Evolutionary conservation across 1,140 invertebrate species (phyloP).

Genomic region (Druon quercuslanigerum): DNA sequence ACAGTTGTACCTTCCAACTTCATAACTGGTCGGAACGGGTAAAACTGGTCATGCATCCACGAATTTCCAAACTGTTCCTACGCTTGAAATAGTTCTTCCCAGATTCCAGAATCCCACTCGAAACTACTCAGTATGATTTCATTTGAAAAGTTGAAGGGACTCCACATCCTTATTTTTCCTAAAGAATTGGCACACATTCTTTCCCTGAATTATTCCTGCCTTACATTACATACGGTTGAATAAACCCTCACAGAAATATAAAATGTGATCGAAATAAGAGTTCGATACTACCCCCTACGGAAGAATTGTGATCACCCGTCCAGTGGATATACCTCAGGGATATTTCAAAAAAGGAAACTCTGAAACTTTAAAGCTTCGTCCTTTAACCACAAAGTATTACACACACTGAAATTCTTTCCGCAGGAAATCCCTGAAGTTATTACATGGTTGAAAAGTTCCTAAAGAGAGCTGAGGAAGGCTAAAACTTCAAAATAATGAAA

Average conservation of each 20-base stretch:
- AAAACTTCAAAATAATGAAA: constrained; percentile 30
- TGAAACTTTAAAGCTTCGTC: constrained; percentile 51
- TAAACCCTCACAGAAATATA: constrained; percentile 37
- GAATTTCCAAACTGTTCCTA: too few relatives aligned
- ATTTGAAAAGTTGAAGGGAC: too few relatives aligned
- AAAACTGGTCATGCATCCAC: constrained; percentile 48
- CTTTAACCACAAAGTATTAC: constrained; percentile 20
- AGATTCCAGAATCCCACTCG: too few relatives aligned
- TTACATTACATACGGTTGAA: not conserved
- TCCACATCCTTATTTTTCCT: too few relatives aligned
- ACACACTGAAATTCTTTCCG: constrained; percentile 29
- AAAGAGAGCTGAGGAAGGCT: constrained; percentile 22
- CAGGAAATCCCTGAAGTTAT: constrained; percentile 54
- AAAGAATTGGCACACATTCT: too few relatives aligned
- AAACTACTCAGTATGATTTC: too few relatives aligned
- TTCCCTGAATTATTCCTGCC: too few relatives aligned
- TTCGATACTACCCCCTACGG: constrained; percentile 6
- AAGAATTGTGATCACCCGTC: constrained; percentile 23
- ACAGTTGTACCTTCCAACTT: constrained; percentile 54
- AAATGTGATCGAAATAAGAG: constrained; percentile 18
- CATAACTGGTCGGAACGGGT: constrained; percentile 55
- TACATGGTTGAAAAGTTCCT: constrained; percentile 35
- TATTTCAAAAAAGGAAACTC: constrained; percentile 38
- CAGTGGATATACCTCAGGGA: constrained; percentile 20
- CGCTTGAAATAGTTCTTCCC: too few relatives aligned